Evolutionary conservation across 2,113 vertebrate species (phyloP).

Genomic region (Helogale parvula): DNA sequence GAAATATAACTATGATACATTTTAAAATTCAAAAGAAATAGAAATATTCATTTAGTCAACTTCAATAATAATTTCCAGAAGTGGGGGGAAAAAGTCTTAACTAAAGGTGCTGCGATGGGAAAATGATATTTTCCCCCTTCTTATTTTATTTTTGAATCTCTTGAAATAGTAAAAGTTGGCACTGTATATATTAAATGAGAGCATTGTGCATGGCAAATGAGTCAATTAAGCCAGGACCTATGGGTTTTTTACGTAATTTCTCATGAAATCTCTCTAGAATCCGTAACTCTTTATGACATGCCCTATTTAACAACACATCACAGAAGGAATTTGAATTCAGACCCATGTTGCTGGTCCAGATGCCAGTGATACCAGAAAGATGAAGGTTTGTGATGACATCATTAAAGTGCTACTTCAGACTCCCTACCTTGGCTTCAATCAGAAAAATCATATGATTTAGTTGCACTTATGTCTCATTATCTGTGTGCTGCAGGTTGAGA

Average conservation of each 20-base stretch:
- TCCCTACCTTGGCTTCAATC: conserved; percentile 63
- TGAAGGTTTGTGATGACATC: neutral
- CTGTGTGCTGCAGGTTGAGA: conserved; percentile 81
- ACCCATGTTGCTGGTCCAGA: neutral
- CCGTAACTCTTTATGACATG: neutral
- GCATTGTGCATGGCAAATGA: conserved; percentile 40
- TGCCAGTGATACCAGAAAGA: neutral
- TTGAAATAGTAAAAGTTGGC: conserved; percentile 19
- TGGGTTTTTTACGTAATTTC: conserved; percentile 27
- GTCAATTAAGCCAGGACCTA: conserved; percentile 48
- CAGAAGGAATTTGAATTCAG: neutral
- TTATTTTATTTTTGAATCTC: conserved; percentile 20
- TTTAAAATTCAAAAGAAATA: neutral
- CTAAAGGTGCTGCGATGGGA: neutral
- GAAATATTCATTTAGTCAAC: neutral
- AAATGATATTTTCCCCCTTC: neutral
- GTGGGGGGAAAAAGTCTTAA: neutral
- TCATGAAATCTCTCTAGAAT: conserved; percentile 37
- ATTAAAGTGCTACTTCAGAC: conserved; percentile 13
- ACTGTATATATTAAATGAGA: neutral
- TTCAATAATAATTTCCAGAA: neutral
- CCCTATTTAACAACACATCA: conserved; percentile 35
- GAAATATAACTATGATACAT: neutral
- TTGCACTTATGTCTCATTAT: conserved; percentile 83
- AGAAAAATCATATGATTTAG: conserved; percentile 70